Base-by-base conservation (phyloP, 2,888 invertebrate species). In the Alsophila aescularia region DNA sequence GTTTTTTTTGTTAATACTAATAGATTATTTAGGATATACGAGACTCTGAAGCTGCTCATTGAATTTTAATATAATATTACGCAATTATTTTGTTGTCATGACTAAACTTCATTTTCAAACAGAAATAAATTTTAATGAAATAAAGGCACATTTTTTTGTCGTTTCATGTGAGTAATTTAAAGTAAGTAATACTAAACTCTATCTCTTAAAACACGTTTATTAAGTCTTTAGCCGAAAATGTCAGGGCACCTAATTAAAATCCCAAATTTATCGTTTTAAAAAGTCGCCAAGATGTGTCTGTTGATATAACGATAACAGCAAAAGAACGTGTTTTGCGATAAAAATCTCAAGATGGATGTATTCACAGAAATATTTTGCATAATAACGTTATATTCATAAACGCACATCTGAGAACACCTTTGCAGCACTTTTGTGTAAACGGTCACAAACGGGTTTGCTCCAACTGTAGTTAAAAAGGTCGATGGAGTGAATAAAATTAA, bases 361-460 rank as follows among this genome's bases (percentile, higher is more conserved):
- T 67, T 66, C 69, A 67, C 50, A 57, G 67, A 74, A 72, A 55
- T 69, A 72, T 74, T 29, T 77, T 77, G 69, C 72, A 74, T 79
- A 78, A 79, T 72, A 71, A 70, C 62, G 66, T 72, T 73, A 65
- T 74, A 73, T 29, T 29, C 29, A 29, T 8, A n/a, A 1, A 2
- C 10, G 29, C 29, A 18, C 60, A 58, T 57, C 41, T 63, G 51
- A 53, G 55, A 39, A 39, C 21, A 40, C 53, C 66, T 56, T 61
- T 62, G 51, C 52, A 64, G 64, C 62, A 59, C 64, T 64, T 68
- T 66, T 18, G 50, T 49, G 58, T 59, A 70, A 69, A 63, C 50
- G 64, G 57, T 68, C 39, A 58, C 42, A 54, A 75, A 68, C 70
- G 60, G 67, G 65, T 75, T 69, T 51, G 45, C 58, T 44, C 32